phyloP scores from a whole-genome alignment of 2,888 invertebrate genomes.

The Orthosia gothica region DNA sequence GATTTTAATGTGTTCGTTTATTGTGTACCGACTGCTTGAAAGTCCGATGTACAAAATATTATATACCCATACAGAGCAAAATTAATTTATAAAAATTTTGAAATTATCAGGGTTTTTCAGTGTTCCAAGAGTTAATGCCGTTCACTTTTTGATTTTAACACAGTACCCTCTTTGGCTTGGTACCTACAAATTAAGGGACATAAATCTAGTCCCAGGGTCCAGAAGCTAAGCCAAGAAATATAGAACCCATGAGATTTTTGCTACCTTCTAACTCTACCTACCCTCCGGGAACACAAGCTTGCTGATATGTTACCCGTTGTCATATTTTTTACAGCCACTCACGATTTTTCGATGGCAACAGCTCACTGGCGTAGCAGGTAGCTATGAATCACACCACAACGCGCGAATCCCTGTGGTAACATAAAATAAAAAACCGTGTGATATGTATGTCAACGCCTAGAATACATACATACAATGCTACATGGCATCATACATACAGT shows the following conservation, averaged over 20 bases:
- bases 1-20: slow-evolving; percentile 46
- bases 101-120: no score
- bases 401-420: background rate
- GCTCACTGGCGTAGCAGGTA: background rate
- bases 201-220: no score
- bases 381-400: background rate
- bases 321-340: background rate
- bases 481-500: slow-evolving; percentile 16
- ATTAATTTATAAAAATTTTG: no score
- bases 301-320: background rate
- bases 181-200: no score
- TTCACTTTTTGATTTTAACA: no score
- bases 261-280: background rate
- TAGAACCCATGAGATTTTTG: no score
- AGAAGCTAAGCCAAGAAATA: no score
- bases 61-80: background rate
- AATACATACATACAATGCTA: slow-evolving; percentile 6
- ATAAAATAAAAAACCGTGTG: slow-evolving; percentile 17
- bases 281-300: background rate
- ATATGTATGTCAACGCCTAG: slow-evolving; percentile 24
- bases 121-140: no score
- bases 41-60: background rate
- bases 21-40: slow-evolving; percentile 30
- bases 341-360: background rate
- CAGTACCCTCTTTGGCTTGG: no score